Percentiles rank a stretch among this genome's conserved stretches.
Conservation (phyloP, 2,113 vertebrate genomes). For the Balaenoptera acutorostrata region DNA sequence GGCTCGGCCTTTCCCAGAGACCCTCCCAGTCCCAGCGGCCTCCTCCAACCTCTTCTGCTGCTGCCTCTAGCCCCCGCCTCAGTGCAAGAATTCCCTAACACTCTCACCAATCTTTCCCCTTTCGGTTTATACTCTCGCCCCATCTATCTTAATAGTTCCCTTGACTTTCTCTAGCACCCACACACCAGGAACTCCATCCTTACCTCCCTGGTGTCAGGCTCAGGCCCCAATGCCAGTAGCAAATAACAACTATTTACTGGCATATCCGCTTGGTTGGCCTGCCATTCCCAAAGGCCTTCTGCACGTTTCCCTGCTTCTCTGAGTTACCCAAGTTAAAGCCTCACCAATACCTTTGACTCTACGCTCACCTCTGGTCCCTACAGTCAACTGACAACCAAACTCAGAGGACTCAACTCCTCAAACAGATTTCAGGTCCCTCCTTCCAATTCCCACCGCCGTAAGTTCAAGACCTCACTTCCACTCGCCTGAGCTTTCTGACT, state of each 20-base stretch:
- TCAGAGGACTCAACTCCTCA: too few relatives aligned
- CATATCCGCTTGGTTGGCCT: rapidly evolving
- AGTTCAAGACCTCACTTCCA: not conserved
- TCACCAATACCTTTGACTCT: not conserved
- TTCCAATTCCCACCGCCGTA: not conserved
- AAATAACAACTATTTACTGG: too few relatives aligned
- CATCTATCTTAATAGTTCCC: not conserved
- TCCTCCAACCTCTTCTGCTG: not conserved
- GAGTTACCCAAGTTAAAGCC: not conserved
- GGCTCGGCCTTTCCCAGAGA: not conserved
- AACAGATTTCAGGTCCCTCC: too few relatives aligned
- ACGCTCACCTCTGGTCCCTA: too few relatives aligned
- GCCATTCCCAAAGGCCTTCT: not conserved
- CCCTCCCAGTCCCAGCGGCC: rapidly evolving
- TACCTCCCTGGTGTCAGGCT: not conserved
- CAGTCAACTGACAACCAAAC: not conserved
- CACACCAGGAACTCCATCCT: not conserved
- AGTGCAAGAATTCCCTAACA: not conserved
- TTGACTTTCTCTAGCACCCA: not conserved
- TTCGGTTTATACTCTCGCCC: not conserved
- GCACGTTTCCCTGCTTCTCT: not conserved
- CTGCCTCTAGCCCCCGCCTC: not conserved
- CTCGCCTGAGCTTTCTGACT: not conserved
- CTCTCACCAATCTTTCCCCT: not conserved
- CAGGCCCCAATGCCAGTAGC: not conserved